Percentiles rank a stretch among this genome's conserved stretches.
Conservation (phyloP, 2,113 vertebrate species). For the Cheilinus undulatus region DNA sequence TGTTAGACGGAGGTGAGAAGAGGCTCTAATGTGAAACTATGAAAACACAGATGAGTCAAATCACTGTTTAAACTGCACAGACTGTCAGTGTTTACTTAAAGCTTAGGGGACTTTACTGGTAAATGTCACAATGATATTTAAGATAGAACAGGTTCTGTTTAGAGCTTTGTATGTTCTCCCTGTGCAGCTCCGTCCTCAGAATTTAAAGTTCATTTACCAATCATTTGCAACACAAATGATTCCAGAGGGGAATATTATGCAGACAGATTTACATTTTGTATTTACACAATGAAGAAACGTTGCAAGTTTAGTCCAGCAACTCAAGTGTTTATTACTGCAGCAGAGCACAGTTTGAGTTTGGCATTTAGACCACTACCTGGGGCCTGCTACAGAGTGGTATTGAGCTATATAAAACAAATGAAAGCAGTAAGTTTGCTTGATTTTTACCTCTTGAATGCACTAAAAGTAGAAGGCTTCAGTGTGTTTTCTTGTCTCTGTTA, state of each 20-base stretch:
- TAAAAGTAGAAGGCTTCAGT: too few relatives aligned
- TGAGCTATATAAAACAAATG: too few relatives aligned
- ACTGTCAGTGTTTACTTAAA: not conserved
- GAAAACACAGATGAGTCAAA: not conserved
- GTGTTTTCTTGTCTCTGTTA: too few relatives aligned
- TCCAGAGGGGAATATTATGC: not conserved
- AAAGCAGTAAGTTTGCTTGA: too few relatives aligned
- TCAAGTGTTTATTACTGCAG: too few relatives aligned
- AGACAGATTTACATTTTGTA: not conserved
- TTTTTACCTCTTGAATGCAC: too few relatives aligned
- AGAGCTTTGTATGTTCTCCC: not conserved
- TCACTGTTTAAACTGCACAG: not conserved
- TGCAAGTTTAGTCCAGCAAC: too few relatives aligned
- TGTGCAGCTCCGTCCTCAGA: not conserved
- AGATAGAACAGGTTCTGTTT: not conserved
- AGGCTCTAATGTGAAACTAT: not conserved
- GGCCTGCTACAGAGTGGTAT: too few relatives aligned
- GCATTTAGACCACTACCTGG: not conserved
- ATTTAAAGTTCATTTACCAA: not conserved
- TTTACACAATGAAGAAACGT: too few relatives aligned
- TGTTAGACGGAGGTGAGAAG: not conserved
- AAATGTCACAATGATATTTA: constrained; percentile 7
- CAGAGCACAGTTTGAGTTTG: too few relatives aligned
- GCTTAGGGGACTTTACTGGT: not conserved
- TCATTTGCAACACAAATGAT: not conserved